These are phyloP conservation scores for Meda fulgida DNA, from an alignment of 2,797 vertebrate species.

Conservation along the genomic window DNA sequence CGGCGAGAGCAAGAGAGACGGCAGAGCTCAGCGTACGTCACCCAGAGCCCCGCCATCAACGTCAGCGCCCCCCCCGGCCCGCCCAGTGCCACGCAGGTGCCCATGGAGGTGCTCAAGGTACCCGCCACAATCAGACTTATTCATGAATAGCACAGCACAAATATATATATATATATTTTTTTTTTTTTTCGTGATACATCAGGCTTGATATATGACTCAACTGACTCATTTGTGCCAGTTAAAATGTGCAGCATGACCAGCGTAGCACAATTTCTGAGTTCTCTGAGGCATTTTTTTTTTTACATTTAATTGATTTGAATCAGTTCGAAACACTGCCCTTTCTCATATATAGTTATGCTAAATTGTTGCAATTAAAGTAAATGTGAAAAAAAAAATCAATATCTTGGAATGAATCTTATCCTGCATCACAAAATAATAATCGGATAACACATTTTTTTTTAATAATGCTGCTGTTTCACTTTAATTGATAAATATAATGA, in stretches of 20 bases:
- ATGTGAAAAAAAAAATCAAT: neutral
- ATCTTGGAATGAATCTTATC: neutral
- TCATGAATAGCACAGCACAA: neutral
- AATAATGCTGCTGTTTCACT: neutral
- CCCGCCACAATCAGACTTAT: too few relatives aligned
- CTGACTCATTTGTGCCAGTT: neutral
- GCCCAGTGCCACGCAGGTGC: conserved; percentile 88
- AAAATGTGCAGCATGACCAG: neutral
- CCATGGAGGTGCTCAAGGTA: conserved; percentile 98
- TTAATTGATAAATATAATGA: neutral
- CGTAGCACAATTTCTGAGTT: neutral
- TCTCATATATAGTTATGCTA: neutral
- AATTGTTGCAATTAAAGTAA: neutral
- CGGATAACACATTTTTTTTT: too few relatives aligned
- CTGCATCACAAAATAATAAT: neutral
- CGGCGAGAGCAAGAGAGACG: conserved; percentile 90
- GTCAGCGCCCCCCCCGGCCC: conserved; percentile 84
- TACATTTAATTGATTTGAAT: neutral
- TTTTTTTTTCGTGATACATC: too few relatives aligned
- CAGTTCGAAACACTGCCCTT: too few relatives aligned
- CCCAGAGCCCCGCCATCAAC: conserved; percentile 94
- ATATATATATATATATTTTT: neutral
- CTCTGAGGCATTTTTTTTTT: neutral
- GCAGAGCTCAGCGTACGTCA: conserved; percentile 86
- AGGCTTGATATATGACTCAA: neutral